Percentiles rank a stretch among this genome's conserved stretches.
These are phyloP conservation scores for Heliconius ethilla DNA, from an alignment of 2,888 invertebrate genomes.

Conservation along the genomic window DNA sequence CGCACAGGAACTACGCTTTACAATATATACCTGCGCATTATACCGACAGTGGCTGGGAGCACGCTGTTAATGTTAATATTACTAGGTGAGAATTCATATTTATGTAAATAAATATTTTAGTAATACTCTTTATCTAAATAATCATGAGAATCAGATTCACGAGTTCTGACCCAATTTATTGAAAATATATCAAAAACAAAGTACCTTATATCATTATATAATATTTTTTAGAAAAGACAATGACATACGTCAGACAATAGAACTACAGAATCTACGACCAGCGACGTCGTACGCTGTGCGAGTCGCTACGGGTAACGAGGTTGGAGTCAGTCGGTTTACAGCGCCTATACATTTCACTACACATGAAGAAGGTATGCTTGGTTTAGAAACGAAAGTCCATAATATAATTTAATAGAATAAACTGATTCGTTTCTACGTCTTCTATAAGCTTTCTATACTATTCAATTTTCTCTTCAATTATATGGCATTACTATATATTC, in stretches of 20 bases:
- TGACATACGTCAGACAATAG: slow-evolving; percentile 66
- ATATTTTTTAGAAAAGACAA: slow-evolving; percentile 60
- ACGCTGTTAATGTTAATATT: slow-evolving; percentile 65
- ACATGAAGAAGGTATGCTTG: slow-evolving; percentile 71
- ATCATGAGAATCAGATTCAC: background rate
- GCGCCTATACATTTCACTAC: slow-evolving; percentile 74
- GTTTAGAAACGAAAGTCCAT: background rate
- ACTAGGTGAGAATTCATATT: slow-evolving; percentile 56
- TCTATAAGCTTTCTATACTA: too few relatives aligned
- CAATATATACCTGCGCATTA: slow-evolving; percentile 67
- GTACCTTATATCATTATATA: background rate
- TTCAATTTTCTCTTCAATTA: too few relatives aligned
- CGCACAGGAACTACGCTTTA: slow-evolving; percentile 66
- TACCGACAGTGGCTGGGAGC: slow-evolving; percentile 67
- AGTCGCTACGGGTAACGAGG: slow-evolving; percentile 74
- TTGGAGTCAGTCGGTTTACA: slow-evolving; percentile 72
- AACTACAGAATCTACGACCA: slow-evolving; percentile 68
- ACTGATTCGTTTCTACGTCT: too few relatives aligned
- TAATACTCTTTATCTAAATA: background rate
- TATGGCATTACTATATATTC: background rate
- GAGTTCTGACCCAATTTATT: background rate
- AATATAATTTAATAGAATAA: too few relatives aligned
- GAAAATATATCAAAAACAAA: background rate
- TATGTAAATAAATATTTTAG: background rate
- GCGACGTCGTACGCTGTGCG: slow-evolving; percentile 71